A percentile compares a stretch with the other conserved stretches of the same genome.
phyloP scores from a whole-genome alignment of 2,888 invertebrate species.

The Auanema sp. region DNA sequence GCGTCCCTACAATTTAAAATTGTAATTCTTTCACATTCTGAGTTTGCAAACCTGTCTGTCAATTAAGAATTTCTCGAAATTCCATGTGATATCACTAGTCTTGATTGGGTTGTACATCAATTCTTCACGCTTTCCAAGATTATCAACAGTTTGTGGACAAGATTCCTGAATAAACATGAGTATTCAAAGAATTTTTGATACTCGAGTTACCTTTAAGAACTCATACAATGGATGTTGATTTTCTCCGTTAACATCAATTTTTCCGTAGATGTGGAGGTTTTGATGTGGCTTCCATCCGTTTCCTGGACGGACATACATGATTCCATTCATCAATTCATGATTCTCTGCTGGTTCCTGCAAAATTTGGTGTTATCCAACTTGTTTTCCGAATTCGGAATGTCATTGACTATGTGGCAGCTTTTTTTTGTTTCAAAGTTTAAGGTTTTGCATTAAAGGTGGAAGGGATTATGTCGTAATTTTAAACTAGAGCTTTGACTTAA shows the following conservation, averaged over 20 bases:
- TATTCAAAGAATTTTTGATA: slow-evolving; percentile 6
- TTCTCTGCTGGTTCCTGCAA: slow-evolving; percentile 63
- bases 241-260: slow-evolving; percentile 63
- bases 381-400: neutral
- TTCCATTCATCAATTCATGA: slow-evolving; percentile 62
- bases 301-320: slow-evolving; percentile 62
- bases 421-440: neutral
- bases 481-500: slow-evolving; percentile 16
- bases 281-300: slow-evolving; percentile 63
- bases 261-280: slow-evolving; percentile 64
- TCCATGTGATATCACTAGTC: slow-evolving; percentile 62
- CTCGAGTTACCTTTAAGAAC: slow-evolving; percentile 59
- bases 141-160: slow-evolving; percentile 62
- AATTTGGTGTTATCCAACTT: no score
- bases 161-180: slow-evolving; percentile 48
- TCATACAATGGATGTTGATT: slow-evolving; percentile 64
- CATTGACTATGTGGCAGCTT: neutral
- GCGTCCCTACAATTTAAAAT: slow-evolving; percentile 43
- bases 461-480: neutral
- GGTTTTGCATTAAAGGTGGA: neutral
- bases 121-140: slow-evolving; percentile 61
- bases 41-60: slow-evolving; percentile 42
- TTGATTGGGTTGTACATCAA: slow-evolving; percentile 62
- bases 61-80: slow-evolving; percentile 64
- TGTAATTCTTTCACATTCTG: neutral